These are phyloP conservation scores for Pseudomyrmex pallidus DNA, from an alignment of 1,140 invertebrate genomes.

Conservation along the genomic window DNA sequence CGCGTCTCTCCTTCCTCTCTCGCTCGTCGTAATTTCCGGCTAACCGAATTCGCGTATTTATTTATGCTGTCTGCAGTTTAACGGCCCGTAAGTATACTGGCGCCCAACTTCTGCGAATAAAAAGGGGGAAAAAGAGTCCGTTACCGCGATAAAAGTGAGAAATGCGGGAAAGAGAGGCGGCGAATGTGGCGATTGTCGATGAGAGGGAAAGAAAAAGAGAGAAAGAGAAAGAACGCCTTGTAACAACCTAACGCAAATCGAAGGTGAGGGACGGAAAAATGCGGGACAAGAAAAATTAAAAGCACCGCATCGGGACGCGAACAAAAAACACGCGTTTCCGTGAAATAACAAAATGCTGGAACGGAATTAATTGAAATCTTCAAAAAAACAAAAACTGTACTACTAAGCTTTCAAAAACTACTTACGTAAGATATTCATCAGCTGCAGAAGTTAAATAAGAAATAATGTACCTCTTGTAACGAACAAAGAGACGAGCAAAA, in stretches of 20 bases:
- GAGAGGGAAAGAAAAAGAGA: neutral
- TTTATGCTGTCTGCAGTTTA: slow-evolving; percentile 66
- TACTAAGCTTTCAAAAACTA: no score
- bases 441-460: no score
- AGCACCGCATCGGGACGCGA: no score
- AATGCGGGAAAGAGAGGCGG: neutral
- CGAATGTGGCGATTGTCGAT: slow-evolving; percentile 9
- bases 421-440: no score
- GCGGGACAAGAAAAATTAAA: no score
- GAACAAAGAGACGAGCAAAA: no score
- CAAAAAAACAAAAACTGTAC: no score
- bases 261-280: no score
- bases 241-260: neutral
- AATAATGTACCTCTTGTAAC: no score
- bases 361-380: no score
- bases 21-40: slow-evolving; percentile 64
- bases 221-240: neutral
- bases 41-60: slow-evolving; percentile 69
- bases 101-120: slow-evolving; percentile 58
- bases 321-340: no score
- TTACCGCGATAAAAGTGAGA: neutral
- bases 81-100: slow-evolving; percentile 60
- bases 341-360: no score
- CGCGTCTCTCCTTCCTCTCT: slow-evolving; percentile 44
- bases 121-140: neutral